Conservation (phyloP, 2,888 invertebrate genomes). For the Tachystola acroxantha region DNA sequence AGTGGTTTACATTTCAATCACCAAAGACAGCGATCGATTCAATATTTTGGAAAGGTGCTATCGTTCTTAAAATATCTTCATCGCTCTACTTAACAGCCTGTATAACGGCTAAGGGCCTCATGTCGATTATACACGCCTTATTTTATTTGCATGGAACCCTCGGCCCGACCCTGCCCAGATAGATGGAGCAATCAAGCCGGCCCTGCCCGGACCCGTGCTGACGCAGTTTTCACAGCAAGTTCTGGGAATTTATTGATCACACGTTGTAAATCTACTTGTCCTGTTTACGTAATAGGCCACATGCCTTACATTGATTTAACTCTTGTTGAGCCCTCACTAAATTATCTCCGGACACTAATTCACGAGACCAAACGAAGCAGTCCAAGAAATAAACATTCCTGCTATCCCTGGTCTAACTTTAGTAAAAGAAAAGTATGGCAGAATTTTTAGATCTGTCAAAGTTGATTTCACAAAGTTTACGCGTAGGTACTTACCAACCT, state of each 20-base stretch:
- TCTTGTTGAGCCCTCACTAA: slow-evolving; percentile 13
- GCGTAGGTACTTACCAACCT: too few relatives aligned
- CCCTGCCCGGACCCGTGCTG: slow-evolving; percentile 52
- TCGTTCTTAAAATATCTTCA: too few relatives aligned
- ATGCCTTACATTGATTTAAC: slow-evolving; percentile 15
- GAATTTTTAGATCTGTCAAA: too few relatives aligned
- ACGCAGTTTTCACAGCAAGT: slow-evolving; percentile 52
- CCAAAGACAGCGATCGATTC: too few relatives aligned
- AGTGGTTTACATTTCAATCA: too few relatives aligned
- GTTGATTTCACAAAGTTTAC: too few relatives aligned
- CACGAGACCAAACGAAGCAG: too few relatives aligned
- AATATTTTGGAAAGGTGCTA: too few relatives aligned
- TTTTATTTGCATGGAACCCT: slow-evolving; percentile 55
- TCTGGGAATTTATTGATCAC: slow-evolving; percentile 65
- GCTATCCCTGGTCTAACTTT: too few relatives aligned
- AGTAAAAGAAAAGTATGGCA: too few relatives aligned
- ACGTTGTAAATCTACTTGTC: slow-evolving; percentile 54
- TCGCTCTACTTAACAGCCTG: too few relatives aligned
- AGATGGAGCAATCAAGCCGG: slow-evolving; percentile 67
- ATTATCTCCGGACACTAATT: slow-evolving; percentile 19
- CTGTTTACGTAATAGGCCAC: slow-evolving; percentile 47
- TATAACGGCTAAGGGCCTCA: neutral
- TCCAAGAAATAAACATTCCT: too few relatives aligned
- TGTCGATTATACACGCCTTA: slow-evolving; percentile 49
- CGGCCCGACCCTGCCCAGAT: slow-evolving; percentile 45